Percentiles rank a stretch among this genome's conserved stretches.
Evolutionary conservation across 2,797 vertebrate genomes (phyloP).

Genomic region (Xenopus petersii): DNA sequence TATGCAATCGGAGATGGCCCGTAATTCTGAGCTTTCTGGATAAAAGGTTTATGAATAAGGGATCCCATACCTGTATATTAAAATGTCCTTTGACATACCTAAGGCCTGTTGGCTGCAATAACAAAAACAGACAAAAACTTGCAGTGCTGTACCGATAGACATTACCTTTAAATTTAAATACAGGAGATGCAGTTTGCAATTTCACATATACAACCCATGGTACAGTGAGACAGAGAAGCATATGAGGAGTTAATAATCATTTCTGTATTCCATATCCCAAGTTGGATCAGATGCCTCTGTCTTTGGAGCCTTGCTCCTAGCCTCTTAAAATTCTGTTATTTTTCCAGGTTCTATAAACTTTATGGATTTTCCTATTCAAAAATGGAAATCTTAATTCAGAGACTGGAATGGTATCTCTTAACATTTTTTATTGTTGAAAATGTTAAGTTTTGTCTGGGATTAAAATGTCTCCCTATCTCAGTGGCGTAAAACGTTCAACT

Average conservation of each 20-base stretch:
- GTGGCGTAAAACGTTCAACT: no score
- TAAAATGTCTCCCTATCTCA: background rate
- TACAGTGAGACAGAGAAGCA: background rate
- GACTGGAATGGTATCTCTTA: conserved; percentile 9
- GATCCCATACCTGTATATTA: no score
- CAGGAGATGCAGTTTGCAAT: no score
- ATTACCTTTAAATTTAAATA: no score
- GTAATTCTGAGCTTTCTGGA: no score
- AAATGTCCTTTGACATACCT: no score
- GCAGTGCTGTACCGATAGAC: no score
- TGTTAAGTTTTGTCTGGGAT: background rate
- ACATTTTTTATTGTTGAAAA: conserved; percentile 2
- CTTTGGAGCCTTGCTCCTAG: conserved; percentile 12
- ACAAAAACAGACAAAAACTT: no score
- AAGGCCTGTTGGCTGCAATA: no score
- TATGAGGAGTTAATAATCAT: background rate
- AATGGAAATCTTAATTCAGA: conserved; percentile 37
- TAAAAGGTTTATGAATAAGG: no score
- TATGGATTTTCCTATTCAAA: conserved; percentile 46
- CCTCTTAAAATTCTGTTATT: conserved; percentile 22
- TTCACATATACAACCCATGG: background rate
- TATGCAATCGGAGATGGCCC: no score
- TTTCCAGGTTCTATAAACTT: conserved; percentile 41
- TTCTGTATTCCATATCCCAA: conserved; percentile 6
- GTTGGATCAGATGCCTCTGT: conserved; percentile 20